Conservation (phyloP, 64 coral and sea anemone genomes). For the Montipora foliosa region DNA sequence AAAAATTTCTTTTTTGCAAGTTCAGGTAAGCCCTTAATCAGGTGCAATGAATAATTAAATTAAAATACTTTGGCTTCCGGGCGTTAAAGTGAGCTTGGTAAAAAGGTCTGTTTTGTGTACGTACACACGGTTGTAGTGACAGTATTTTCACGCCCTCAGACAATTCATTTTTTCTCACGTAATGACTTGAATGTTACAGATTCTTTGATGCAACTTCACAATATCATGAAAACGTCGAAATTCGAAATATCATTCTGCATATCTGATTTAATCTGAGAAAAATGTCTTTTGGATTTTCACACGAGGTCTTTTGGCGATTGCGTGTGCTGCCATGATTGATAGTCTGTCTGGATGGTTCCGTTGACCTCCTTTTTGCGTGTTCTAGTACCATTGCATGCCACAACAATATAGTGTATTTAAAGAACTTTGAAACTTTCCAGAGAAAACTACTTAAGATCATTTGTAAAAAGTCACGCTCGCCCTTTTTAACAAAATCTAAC, state of each 20-base stretch:
- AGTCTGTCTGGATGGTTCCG: constrained; percentile 3
- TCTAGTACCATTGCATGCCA: constrained; percentile 1
- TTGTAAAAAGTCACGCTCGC: constrained; percentile 42
- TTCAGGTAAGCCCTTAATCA: background rate
- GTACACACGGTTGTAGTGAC: constrained; percentile 39
- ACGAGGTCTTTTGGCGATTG: background rate
- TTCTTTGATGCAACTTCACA: background rate
- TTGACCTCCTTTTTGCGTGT: constrained; percentile 53
- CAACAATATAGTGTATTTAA: constrained; percentile 28
- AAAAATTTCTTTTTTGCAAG: background rate
- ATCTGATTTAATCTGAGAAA: constrained; percentile 7
- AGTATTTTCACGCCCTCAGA: constrained; percentile 42
- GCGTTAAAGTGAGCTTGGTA: constrained; percentile 8
- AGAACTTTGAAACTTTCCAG: constrained; percentile 47
- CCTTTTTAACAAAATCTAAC: background rate
- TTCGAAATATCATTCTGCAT: background rate
- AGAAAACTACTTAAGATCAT: constrained; percentile 55
- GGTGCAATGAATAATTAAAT: constrained; percentile 42
- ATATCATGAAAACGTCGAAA: background rate
- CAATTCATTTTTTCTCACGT: constrained; percentile 49
- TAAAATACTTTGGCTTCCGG: constrained; percentile 48
- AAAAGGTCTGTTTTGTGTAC: constrained; percentile 27
- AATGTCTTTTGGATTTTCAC: background rate
- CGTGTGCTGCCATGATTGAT: background rate
- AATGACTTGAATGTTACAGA: constrained; percentile 29